Conservation (phyloP, 2,888 invertebrate species). For the Entomobrya multifasciata region DNA sequence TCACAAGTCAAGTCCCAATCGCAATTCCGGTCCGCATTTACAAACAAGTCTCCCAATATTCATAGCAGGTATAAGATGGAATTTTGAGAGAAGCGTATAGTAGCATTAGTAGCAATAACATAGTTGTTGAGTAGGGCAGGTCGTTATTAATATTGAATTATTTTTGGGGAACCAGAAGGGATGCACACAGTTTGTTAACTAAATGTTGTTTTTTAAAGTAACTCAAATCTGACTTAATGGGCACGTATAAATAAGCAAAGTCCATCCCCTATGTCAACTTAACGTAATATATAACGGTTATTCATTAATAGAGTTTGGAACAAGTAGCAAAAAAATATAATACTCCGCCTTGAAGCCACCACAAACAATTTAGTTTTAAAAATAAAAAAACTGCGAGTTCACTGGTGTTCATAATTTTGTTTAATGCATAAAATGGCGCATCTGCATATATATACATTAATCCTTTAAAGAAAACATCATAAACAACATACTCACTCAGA, state of each 20-base stretch:
- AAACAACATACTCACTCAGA: conserved; percentile 42
- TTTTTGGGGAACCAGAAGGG: not conserved
- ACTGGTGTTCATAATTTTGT: conserved; percentile 24
- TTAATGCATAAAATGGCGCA: conserved; percentile 27
- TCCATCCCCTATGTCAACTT: conserved; percentile 51
- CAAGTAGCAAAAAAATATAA: conserved; percentile 11
- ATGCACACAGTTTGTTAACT: conserved; percentile 37
- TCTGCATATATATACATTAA: conserved; percentile 20
- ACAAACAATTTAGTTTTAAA: not conserved
- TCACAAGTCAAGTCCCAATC: too few species aligned
- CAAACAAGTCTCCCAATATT: too few species aligned
- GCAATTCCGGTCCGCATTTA: too few species aligned
- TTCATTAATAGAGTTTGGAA: conserved; percentile 29
- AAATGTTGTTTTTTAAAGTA: conserved; percentile 41
- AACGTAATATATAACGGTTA: conserved; percentile 27
- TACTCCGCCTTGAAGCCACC: not conserved
- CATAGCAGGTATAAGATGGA: too few species aligned
- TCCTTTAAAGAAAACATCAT: conserved; percentile 47
- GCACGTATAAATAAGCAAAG: conserved; percentile 44
- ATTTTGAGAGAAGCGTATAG: too few species aligned
- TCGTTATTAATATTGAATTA: too few species aligned
- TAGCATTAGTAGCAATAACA: too few species aligned
- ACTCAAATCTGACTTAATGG: conserved; percentile 59
- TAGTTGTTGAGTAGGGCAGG: too few species aligned
- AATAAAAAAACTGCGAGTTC: not conserved